A percentile compares a stretch with the other conserved stretches of the same genome.
Conservation (phyloP, 2,888 invertebrate genomes). For the Rhagophthalmus giganteus region DNA sequence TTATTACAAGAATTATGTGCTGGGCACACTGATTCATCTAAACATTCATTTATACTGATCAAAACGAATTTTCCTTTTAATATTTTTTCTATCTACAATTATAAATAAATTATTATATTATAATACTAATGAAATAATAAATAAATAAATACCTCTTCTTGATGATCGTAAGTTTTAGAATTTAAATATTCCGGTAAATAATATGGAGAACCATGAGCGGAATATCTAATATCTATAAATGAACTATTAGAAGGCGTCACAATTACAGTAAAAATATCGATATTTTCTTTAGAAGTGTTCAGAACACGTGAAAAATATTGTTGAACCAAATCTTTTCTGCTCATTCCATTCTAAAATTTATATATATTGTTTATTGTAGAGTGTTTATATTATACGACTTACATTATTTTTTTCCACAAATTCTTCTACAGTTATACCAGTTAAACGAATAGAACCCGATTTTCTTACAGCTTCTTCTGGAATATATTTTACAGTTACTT, state of each 20-base stretch:
- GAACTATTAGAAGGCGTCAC: conserved; percentile 66
- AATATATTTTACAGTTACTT: conserved; percentile 83
- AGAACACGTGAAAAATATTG: conserved; percentile 69
- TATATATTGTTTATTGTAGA: too few relatives aligned
- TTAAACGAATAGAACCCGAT: conserved; percentile 88
- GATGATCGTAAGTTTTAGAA: conserved; percentile 75
- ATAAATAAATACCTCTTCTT: conserved; percentile 69
- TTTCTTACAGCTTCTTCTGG: conserved; percentile 90
- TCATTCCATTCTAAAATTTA: conserved; percentile 59
- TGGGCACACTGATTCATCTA: conserved; percentile 70
- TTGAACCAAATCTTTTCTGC: conserved; percentile 70
- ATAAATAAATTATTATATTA: conserved; percentile 30
- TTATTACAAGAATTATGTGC: conserved; percentile 81
- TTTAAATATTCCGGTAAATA: conserved; percentile 87
- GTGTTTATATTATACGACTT: conserved; percentile 41
- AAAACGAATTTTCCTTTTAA: conserved; percentile 76
- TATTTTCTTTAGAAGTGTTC: conserved; percentile 77
- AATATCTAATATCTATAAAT: conserved; percentile 83
- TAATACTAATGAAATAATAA: conserved; percentile 3
- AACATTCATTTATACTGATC: conserved; percentile 90
- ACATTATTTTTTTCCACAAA: conserved; percentile 68
- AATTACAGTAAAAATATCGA: conserved; percentile 92
- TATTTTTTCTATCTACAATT: conserved; percentile 71
- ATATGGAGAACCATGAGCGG: conserved; percentile 93
- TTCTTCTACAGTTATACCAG: conserved; percentile 80